Percentiles rank a stretch among this genome's conserved stretches.
phyloP scores from a whole-genome alignment of 2,888 invertebrate genomes.

The Conchocele bisecta region DNA sequence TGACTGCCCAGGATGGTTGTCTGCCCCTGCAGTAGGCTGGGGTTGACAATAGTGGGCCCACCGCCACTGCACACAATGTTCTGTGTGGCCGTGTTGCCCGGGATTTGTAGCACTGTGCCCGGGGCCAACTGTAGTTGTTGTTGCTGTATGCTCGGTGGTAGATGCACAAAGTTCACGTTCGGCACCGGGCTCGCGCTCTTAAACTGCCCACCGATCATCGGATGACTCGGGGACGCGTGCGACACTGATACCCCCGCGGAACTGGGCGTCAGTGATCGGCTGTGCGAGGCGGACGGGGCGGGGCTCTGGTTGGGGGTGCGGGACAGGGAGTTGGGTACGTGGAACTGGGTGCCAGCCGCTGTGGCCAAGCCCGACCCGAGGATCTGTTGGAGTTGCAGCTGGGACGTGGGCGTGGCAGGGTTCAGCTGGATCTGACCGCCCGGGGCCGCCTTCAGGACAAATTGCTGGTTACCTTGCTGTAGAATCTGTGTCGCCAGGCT shows the following conservation, averaged over 20 bases:
- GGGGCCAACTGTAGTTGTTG: slow-evolving; percentile 57
- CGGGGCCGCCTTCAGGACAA: slow-evolving; percentile 60
- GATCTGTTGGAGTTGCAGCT: slow-evolving; percentile 56
- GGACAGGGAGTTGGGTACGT: slow-evolving; percentile 1
- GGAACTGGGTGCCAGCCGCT: slow-evolving; percentile 39
- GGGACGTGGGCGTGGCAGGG: slow-evolving; percentile 50
- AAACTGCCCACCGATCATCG: slow-evolving; percentile 40
- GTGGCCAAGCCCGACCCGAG: slow-evolving; percentile 1
- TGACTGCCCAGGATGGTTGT: slow-evolving; percentile 47
- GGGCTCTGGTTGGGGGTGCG: slow-evolving; percentile 38
- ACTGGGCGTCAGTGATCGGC: slow-evolving; percentile 61
- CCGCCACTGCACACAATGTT: slow-evolving; percentile 2
- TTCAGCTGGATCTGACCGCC: slow-evolving; percentile 54
- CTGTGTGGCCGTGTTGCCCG: slow-evolving; percentile 16
- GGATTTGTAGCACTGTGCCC: slow-evolving; percentile 50
- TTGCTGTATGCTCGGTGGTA: slow-evolving; percentile 57
- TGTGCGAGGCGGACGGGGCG: slow-evolving; percentile 57
- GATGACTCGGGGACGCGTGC: slow-evolving; percentile 34
- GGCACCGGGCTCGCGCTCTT: slow-evolving; percentile 55
- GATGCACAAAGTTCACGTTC: slow-evolving; percentile 63
- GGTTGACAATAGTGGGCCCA: slow-evolving; percentile 39
- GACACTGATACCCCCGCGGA: slow-evolving; percentile 49
- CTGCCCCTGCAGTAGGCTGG: slow-evolving; percentile 59
- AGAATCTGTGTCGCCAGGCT: slow-evolving; percentile 46
- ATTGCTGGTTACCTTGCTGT: slow-evolving; percentile 59